These are phyloP conservation scores for Trichechus manatus DNA, from an alignment of 2,113 vertebrate species.

Conservation along the genomic window DNA sequence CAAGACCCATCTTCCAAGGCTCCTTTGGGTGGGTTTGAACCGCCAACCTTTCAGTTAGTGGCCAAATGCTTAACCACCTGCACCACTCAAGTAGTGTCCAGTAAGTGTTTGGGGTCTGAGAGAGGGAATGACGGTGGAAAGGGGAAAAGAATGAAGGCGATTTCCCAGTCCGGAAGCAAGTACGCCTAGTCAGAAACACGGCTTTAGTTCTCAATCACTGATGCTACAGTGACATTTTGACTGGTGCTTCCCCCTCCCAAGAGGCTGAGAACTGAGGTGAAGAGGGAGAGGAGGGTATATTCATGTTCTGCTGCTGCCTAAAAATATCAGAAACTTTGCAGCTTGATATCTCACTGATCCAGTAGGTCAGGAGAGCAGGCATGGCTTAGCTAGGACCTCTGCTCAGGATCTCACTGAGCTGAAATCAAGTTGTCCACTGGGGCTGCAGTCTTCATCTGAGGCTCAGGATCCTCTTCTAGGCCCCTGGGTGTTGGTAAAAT, in stretches of 20 bases:
- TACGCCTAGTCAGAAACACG: neutral
- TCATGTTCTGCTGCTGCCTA: neutral
- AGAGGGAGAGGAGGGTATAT: neutral
- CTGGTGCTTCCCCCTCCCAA: no score
- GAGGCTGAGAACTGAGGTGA: neutral
- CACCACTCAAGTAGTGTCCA: no score
- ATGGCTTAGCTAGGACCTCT: neutral
- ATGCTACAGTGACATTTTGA: neutral
- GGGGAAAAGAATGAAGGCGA: neutral
- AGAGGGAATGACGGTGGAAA: neutral
- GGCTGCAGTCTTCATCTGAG: neutral
- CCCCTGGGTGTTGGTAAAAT: neutral
- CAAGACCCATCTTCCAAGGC: no score
- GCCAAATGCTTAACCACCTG: no score
- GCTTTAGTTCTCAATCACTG: neutral
- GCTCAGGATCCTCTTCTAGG: neutral
- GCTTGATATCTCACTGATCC: neutral
- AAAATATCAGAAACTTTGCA: neutral
- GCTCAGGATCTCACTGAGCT: neutral
- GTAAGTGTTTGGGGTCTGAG: neutral
- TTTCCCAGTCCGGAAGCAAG: neutral
- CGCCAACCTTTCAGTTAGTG: no score
- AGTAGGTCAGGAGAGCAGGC: neutral
- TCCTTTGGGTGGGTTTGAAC: no score
- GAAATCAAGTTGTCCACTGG: neutral